Percentiles rank a stretch among this genome's conserved stretches.
phyloP scores from a whole-genome alignment of 2,113 vertebrate genomes.

The Ondatra zibethicus region DNA sequence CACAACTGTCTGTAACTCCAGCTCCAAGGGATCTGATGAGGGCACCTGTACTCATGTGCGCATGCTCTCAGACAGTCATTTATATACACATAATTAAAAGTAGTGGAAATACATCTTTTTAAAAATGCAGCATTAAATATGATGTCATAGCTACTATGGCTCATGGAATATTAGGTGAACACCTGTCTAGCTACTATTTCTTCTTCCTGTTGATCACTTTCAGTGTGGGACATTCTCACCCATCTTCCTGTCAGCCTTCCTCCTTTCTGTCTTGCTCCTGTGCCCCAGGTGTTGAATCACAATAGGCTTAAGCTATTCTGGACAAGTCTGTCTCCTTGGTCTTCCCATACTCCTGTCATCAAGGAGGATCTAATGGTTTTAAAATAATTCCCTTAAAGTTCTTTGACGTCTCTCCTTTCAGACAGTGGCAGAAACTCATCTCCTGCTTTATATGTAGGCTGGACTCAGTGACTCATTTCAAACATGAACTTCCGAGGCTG shows the following conservation, averaged over 20 bases:
- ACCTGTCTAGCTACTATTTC: not conserved
- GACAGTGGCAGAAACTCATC: not conserved
- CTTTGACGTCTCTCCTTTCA: slow-evolving; percentile 15
- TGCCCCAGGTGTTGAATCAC: slow-evolving; percentile 1
- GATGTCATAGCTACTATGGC: not conserved
- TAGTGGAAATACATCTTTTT: not conserved
- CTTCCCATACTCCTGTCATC: slow-evolving; percentile 13
- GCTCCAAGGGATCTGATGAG: not conserved
- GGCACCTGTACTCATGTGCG: not conserved
- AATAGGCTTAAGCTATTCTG: not conserved
- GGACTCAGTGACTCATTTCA: slow-evolving; percentile 37
- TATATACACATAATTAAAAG: not conserved
- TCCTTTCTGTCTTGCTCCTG: not conserved
- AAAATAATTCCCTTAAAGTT: slow-evolving; percentile 11
- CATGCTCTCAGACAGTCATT: not conserved
- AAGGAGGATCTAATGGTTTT: slow-evolving; percentile 42
- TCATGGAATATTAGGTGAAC: not conserved
- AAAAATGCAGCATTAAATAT: not conserved
- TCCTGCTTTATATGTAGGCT: not conserved
- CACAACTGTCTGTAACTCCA: not conserved
- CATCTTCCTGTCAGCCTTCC: not conserved
- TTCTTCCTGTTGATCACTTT: not conserved
- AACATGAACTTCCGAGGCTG: not conserved
- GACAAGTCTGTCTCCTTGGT: not conserved
- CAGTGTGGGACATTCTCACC: not conserved